phyloP scores from a whole-genome alignment of 2,888 invertebrate genomes.

The Nomada lathburiana region DNA sequence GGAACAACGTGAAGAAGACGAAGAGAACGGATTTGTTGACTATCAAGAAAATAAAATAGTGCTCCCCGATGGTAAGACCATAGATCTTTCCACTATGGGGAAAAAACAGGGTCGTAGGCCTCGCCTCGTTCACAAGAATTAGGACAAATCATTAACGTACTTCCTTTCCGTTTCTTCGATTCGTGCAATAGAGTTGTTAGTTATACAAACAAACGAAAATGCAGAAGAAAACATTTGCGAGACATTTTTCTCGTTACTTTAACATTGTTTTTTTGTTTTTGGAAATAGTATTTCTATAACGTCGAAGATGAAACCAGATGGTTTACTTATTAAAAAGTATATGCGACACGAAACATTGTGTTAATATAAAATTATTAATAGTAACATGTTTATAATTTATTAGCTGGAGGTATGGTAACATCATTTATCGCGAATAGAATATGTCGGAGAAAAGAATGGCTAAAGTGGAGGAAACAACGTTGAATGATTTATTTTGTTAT shows the following conservation, averaged over 20 bases:
- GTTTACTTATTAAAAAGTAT: slow-evolving; percentile 4
- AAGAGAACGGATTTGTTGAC: slow-evolving; percentile 88
- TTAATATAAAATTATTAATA: slow-evolving; percentile 5
- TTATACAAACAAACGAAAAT: no score
- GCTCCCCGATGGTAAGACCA: slow-evolving; percentile 89
- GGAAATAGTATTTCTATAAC: slow-evolving; percentile 7
- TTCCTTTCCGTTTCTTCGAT: slow-evolving; percentile 5
- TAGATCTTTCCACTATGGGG: slow-evolving; percentile 89
- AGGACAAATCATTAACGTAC: slow-evolving; percentile 54
- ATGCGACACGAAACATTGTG: neutral
- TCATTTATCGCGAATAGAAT: no score
- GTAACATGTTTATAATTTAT: no score
- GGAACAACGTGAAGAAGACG: slow-evolving; percentile 83
- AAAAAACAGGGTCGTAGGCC: slow-evolving; percentile 90
- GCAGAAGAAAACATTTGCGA: neutral
- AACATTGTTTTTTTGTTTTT: neutral
- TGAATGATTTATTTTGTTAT: slow-evolving; percentile 50
- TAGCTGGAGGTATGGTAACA: no score
- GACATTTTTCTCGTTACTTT: neutral
- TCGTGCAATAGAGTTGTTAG: no score
- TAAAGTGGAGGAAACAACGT: slow-evolving; percentile 20
- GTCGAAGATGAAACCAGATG: neutral
- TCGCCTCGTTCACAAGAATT: slow-evolving; percentile 86
- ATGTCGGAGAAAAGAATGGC: neutral
- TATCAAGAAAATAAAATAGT: slow-evolving; percentile 91